These are phyloP conservation scores for Lagria hirta DNA, from an alignment of 2,888 invertebrate genomes.

Conservation along the genomic window DNA sequence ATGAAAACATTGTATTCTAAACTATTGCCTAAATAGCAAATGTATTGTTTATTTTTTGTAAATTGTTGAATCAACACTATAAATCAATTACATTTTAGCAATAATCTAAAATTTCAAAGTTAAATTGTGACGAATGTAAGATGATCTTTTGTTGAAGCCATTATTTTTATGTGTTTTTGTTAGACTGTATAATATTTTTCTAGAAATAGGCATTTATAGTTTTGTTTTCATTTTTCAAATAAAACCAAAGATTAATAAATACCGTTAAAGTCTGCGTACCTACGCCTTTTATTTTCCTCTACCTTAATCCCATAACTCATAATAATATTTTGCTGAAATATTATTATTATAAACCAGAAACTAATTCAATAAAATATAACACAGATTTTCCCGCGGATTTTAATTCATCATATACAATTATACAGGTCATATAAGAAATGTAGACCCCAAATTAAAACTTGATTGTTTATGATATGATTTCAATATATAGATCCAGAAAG, in stretches of 20 bases:
- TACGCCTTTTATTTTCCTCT: no score
- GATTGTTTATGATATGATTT: no score
- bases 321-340: no score
- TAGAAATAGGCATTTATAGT: constrained; percentile 16
- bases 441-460: no score
- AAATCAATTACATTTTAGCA: constrained; percentile 38
- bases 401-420: no score
- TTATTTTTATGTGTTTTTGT: constrained; percentile 13
- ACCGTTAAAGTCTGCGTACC: constrained; percentile 35
- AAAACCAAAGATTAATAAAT: constrained; percentile 38
- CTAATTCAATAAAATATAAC: no score
- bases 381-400: no score
- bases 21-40: constrained; percentile 49
- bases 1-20: constrained; percentile 45
- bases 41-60: constrained; percentile 43
- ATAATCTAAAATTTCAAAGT: constrained; percentile 28
- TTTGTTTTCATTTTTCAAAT: constrained; percentile 21
- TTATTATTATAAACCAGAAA: no score
- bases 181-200: constrained; percentile 15
- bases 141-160: constrained; percentile 8
- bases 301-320: no score
- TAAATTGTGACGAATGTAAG: constrained; percentile 6
- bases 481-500: no score
- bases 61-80: constrained; percentile 36
- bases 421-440: no score